phyloP scores from a whole-genome alignment of 2,888 invertebrate genomes.

The Epinotia brunnichana region DNA sequence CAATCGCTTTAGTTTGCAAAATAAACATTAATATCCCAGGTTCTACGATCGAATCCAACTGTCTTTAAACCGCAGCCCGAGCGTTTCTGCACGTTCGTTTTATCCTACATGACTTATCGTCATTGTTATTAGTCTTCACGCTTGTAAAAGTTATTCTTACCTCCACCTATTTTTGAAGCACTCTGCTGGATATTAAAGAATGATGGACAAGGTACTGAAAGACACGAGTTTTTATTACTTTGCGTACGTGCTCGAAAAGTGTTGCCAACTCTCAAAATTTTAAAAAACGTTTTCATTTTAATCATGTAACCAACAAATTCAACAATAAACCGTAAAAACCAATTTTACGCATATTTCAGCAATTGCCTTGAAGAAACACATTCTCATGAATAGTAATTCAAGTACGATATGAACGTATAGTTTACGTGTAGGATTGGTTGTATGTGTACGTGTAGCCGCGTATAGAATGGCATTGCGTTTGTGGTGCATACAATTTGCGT shows the following conservation, averaged over 20 bases:
- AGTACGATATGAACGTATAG: background rate
- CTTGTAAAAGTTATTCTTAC: conserved; percentile 18
- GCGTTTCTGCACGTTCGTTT: conserved; percentile 16
- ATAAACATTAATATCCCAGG: conserved; percentile 33
- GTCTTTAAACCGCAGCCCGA: background rate
- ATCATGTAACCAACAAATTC: background rate
- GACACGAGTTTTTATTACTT: conserved; percentile 28
- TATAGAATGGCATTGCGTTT: conserved; percentile 40
- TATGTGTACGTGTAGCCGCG: conserved; percentile 11
- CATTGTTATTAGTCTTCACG: conserved; percentile 1
- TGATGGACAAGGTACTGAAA: conserved; percentile 22
- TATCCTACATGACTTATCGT: conserved; percentile 2
- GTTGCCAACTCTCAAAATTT: conserved; percentile 31
- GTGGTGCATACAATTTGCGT: conserved; percentile 64
- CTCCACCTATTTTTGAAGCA: conserved; percentile 5
- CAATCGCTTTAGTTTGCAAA: conserved; percentile 32
- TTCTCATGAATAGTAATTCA: conserved; percentile 17
- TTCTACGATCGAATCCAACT: conserved; percentile 19
- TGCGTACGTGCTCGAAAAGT: conserved; percentile 12
- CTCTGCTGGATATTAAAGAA: background rate
- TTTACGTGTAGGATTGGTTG: conserved; percentile 11
- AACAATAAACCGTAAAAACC: conserved; percentile 23
- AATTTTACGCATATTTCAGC: conserved; percentile 27
- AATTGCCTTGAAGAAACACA: conserved; percentile 36
- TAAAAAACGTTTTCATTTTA: conserved; percentile 11